These are phyloP conservation scores for Molorchus minor DNA, from an alignment of 2,888 invertebrate genomes.

Conservation along the genomic window DNA sequence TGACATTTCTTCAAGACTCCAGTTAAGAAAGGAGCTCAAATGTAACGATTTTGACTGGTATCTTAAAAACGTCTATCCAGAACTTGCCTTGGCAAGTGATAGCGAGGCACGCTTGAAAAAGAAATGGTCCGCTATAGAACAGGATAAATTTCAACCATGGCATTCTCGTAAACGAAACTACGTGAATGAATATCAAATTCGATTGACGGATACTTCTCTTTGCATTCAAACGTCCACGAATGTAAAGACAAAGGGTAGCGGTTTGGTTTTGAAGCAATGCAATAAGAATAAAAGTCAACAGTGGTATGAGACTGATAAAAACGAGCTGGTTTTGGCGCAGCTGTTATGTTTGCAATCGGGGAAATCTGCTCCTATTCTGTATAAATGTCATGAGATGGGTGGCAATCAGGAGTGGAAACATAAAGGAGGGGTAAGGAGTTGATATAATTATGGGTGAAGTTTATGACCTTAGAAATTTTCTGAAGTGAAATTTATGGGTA, in stretches of 20 bases:
- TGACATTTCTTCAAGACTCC: slow-evolving; percentile 78
- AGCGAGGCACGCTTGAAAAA: slow-evolving; percentile 66
- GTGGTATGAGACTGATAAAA: slow-evolving; percentile 86
- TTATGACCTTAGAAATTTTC: slow-evolving; percentile 46
- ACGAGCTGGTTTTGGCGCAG: slow-evolving; percentile 85
- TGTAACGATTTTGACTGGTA: slow-evolving; percentile 92
- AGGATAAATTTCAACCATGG: slow-evolving; percentile 81
- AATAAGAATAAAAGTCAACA: slow-evolving; percentile 77
- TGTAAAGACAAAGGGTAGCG: slow-evolving; percentile 79
- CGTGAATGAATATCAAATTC: slow-evolving; percentile 75
- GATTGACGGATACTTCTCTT: slow-evolving; percentile 73
- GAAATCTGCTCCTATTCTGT: slow-evolving; percentile 72
- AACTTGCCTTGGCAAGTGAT: slow-evolving; percentile 74
- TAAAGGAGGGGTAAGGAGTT: slow-evolving; percentile 73
- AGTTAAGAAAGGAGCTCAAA: slow-evolving; percentile 75
- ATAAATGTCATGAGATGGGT: slow-evolving; percentile 93
- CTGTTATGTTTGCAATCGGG: slow-evolving; percentile 85
- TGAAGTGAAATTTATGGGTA: too few relatives aligned
- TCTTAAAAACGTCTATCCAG: slow-evolving; percentile 84
- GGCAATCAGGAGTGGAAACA: slow-evolving; percentile 94
- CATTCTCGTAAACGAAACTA: slow-evolving; percentile 82
- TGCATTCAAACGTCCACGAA: slow-evolving; percentile 84
- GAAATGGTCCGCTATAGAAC: slow-evolving; percentile 71
- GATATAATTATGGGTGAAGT: slow-evolving; percentile 13
- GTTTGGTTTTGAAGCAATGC: slow-evolving; percentile 77